Evolutionary conservation across 1,140 invertebrate genomes (phyloP).

Genomic region (Babylonia areolata): DNA sequence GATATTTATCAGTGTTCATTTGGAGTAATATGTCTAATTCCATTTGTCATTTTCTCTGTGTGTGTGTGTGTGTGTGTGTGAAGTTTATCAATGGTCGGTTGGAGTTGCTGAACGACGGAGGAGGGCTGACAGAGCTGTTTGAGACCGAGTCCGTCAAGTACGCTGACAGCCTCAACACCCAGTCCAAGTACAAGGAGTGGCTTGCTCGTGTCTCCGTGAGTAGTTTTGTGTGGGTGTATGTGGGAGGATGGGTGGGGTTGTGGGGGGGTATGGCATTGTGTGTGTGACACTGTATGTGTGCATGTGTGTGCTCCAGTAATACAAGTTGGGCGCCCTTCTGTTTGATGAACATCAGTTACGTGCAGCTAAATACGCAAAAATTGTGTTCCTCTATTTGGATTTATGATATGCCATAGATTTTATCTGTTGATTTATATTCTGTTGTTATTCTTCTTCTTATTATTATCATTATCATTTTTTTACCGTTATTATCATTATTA

Average conservation of each 20-base stretch:
- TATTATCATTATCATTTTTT: no score
- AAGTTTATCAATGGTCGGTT: slow-evolving; percentile 95
- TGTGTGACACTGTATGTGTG: not conserved
- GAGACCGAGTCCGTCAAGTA: slow-evolving; percentile 92
- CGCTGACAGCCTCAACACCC: slow-evolving; percentile 87
- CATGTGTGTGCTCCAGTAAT: not conserved
- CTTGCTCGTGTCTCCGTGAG: slow-evolving; percentile 56
- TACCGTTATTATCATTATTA: no score
- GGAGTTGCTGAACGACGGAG: slow-evolving; percentile 90
- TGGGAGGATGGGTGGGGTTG: not conserved
- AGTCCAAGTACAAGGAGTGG: slow-evolving; percentile 88
- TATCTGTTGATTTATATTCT: no score
- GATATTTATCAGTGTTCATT: no score
- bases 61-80: slow-evolving; percentile 48
- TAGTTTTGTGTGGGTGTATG: not conserved
- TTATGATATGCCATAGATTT: no score
- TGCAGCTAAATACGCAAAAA: no score
- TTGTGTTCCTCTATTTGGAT: no score
- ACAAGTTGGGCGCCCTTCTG: no score
- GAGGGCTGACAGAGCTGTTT: slow-evolving; percentile 95
- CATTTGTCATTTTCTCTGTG: not conserved
- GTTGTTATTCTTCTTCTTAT: no score
- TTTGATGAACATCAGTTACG: no score
- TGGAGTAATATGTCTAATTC: not conserved
- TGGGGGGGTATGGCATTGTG: not conserved